These are phyloP conservation scores for Zaprionus inermis DNA, from an alignment of 1,140 invertebrate genomes.

Conservation along the genomic window DNA sequence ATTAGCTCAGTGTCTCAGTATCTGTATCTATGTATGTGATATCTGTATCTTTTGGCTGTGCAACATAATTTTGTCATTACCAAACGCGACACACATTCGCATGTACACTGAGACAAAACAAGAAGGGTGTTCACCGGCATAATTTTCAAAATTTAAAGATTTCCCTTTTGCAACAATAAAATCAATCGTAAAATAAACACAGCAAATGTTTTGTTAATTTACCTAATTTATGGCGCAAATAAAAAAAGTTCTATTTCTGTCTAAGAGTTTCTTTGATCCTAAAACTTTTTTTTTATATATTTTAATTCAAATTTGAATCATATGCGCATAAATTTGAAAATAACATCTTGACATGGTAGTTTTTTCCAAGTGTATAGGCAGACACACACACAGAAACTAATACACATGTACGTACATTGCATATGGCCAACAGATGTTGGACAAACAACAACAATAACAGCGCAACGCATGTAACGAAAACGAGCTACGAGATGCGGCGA, in stretches of 20 bases:
- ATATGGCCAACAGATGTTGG: constrained; percentile 79
- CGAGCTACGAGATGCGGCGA: constrained; percentile 29
- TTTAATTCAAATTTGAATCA: constrained; percentile 1
- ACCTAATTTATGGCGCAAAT: not conserved
- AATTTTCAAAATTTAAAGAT: not conserved
- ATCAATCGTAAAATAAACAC: not conserved
- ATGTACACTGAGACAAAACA: not conserved
- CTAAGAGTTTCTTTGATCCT: not conserved
- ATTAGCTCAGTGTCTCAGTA: constrained; percentile 21
- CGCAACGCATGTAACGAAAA: constrained; percentile 27
- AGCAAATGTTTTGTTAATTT: not conserved
- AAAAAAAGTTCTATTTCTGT: not conserved
- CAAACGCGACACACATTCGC: constrained; percentile 35
- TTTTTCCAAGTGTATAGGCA: constrained; percentile 3
- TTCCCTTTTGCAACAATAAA: not conserved
- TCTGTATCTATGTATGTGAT: constrained; percentile 39
- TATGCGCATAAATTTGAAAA: not conserved
- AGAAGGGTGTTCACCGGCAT: not conserved
- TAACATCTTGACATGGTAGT: not conserved
- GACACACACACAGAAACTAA: not conserved
- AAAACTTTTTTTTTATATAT: not conserved
- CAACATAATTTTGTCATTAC: constrained; percentile 83
- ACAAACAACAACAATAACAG: constrained; percentile 49
- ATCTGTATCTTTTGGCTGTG: constrained; percentile 50
- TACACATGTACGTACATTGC: constrained; percentile 36